phyloP scores from a whole-genome alignment of 2,888 invertebrate genomes.

The Metalampra italica region DNA sequence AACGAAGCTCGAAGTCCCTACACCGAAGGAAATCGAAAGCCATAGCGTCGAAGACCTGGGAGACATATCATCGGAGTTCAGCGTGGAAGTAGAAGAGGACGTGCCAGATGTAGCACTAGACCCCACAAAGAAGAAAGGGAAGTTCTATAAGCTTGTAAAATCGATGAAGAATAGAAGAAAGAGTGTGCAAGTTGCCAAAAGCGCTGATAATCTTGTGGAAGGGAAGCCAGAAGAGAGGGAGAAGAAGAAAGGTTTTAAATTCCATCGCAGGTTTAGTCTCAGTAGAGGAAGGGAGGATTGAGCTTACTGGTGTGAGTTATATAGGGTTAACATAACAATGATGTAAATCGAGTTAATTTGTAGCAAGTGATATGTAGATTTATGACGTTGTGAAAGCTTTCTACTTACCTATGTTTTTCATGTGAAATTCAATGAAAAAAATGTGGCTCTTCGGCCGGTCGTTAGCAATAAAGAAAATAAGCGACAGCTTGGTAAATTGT shows the following conservation, averaged over 20 bases:
- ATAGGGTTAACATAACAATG: neutral
- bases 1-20: constrained; percentile 51
- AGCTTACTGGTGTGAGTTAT: constrained; percentile 19
- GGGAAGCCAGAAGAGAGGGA: constrained; percentile 58
- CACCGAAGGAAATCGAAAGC: constrained; percentile 48
- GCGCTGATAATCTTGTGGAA: constrained; percentile 61
- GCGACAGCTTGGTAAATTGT: no score
- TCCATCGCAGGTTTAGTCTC: constrained; percentile 67
- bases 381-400: no score
- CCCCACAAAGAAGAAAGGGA: constrained; percentile 61
- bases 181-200: constrained; percentile 71
- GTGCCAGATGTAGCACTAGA: constrained; percentile 45
- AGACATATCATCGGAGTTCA: constrained; percentile 72
- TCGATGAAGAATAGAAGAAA: constrained; percentile 72
- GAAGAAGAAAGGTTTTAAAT: constrained; percentile 67
- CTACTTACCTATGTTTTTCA: no score
- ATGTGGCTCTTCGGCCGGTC: no score
- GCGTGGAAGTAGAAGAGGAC: constrained; percentile 69
- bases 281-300: constrained; percentile 67
- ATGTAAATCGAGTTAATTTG: neutral
- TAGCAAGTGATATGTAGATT: no score
- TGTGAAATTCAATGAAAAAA: no score
- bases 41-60: constrained; percentile 71
- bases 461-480: no score
- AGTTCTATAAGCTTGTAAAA: constrained; percentile 68